Evolutionary conservation across 1,140 invertebrate species (phyloP).

Genomic region (Trichonephila inaurata): DNA sequence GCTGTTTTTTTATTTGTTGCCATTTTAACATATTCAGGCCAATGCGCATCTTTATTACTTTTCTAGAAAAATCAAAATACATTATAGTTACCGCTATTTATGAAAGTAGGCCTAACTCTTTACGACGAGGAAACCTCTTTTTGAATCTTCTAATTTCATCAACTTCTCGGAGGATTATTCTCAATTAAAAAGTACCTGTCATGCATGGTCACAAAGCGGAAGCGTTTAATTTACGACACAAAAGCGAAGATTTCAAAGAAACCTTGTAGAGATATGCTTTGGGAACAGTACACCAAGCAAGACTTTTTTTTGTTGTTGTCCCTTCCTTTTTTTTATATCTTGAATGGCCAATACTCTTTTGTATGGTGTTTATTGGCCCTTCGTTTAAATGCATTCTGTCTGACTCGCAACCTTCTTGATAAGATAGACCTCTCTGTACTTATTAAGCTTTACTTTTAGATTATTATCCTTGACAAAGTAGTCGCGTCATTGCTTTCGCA

Average conservation of each 20-base stretch:
- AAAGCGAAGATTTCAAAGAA: background rate
- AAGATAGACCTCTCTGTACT: background rate
- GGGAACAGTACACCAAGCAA: background rate
- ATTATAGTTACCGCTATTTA: background rate
- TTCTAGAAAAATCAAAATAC: background rate
- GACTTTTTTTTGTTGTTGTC: background rate
- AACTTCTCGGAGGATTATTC: background rate
- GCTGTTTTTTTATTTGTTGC: too few species aligned
- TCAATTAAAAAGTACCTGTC: background rate
- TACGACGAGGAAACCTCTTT: background rate
- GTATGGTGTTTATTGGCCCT: background rate
- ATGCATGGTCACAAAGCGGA: background rate
- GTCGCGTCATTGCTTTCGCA: constrained; percentile 10
- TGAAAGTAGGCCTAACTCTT: background rate
- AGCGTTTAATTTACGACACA: background rate
- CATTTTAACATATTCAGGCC: background rate
- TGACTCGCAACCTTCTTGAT: background rate
- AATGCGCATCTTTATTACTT: background rate
- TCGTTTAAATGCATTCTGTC: background rate
- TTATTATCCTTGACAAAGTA: constrained; percentile 28
- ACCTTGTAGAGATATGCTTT: background rate
- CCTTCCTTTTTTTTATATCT: background rate
- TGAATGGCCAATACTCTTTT: background rate
- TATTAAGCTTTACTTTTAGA: constrained; percentile 27
- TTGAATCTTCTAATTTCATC: background rate